phyloP scores from a whole-genome alignment of 1,140 invertebrate species.

The Penaeus vannamei region DNA sequence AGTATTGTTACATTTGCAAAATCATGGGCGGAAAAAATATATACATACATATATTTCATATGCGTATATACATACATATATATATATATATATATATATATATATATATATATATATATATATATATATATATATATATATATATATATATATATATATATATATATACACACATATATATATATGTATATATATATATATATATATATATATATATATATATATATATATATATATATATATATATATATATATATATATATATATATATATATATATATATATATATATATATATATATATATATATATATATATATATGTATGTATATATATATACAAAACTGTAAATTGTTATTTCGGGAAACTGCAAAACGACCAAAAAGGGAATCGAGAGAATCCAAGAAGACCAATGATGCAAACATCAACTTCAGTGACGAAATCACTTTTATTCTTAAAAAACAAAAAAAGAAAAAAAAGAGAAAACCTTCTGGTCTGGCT shows the following conservation, averaged over 20 bases:
- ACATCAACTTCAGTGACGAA: too few species aligned
- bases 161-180: background rate
- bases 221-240: background rate
- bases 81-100: conserved; percentile 26
- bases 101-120: background rate
- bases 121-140: background rate
- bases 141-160: background rate
- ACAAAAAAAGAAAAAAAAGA: too few species aligned
- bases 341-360: background rate
- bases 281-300: background rate
- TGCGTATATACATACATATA: background rate
- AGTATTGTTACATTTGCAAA: too few species aligned
- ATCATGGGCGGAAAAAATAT: too few species aligned
- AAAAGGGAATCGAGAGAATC: too few species aligned
- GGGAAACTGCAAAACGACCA: too few species aligned
- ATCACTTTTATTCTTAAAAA: too few species aligned
- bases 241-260: background rate
- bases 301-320: background rate
- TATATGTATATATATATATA: background rate
- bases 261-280: background rate
- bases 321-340: background rate
- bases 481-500: too few species aligned
- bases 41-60: background rate
- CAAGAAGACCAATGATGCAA: too few species aligned
- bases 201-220: background rate